Evolutionary conservation across 2,113 vertebrate genomes (phyloP), one percentile per base, ranked within the genome.

Genomic region (Ochotona princeps): DNA sequence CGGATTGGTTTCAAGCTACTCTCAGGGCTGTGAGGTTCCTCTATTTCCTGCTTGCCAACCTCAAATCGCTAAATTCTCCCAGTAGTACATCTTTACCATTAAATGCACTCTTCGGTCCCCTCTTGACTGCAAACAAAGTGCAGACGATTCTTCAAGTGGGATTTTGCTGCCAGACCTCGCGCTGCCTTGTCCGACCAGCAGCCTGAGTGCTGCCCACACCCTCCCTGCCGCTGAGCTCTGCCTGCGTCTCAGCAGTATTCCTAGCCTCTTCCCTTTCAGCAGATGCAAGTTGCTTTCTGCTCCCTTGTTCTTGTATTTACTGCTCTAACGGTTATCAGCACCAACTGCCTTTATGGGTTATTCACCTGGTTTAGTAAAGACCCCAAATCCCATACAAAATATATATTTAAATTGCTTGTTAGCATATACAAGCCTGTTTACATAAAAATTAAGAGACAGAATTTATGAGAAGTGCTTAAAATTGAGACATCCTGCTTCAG

Each of bases 181-280:
- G 63, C 69, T 93, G 95, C 96, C 96, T 96, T 95, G 87, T 91
- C 94, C 72, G 94, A 91, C 96, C 90, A 83, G 63, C 86, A 74
- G 69, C 96, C 93, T 69, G 90, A 67, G 84, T 76, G 35, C 91
- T 97, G 93, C 51, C 88, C 96, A 75, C 91, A 97, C 96, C 97
- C 94, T 93, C 96, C 97, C 96, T 95, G 96, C 97, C 98, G 97
- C 97, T 84, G 96, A 98, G 97, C 95, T 95, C 98, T 57, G 97
- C 94, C 95, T 91, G 23, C 94, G 96, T 94, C 97, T 98, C 57
- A 97, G 97, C 97, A 97, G 98, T 97, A 98, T 98, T 98, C 97
- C 20, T 70, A 95, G 92, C 96, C 95, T 97, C 97, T 96, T 97
- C 76, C 81, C 94, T 88, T 97, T 90, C 63, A 94, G 96, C 97